Evolutionary conservation across 2,888 invertebrate species (phyloP).

Genomic region (Pollenia labialis): DNA sequence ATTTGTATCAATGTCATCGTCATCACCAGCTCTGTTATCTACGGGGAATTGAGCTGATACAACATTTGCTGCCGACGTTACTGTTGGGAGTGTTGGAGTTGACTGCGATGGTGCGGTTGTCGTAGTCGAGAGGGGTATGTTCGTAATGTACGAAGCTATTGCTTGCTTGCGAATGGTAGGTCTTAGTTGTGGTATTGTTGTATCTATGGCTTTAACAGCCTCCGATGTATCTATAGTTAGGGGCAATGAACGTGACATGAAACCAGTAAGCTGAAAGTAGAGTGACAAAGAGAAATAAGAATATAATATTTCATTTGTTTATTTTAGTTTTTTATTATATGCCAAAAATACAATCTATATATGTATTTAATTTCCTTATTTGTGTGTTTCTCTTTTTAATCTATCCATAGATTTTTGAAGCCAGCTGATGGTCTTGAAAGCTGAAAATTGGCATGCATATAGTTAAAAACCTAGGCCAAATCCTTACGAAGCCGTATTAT

Average conservation of each 20-base stretch:
- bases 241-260: slow-evolving; percentile 82
- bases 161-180: slow-evolving; percentile 46
- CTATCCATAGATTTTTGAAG: no score
- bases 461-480: no score
- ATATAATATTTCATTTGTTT: not conserved
- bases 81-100: slow-evolving; percentile 28
- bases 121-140: slow-evolving; percentile 53
- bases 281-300: not conserved
- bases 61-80: not conserved
- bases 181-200: slow-evolving; percentile 45
- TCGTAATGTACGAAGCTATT: slow-evolving; percentile 53
- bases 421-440: no score
- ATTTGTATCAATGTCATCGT: slow-evolving; percentile 66
- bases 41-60: slow-evolving; percentile 30
- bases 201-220: slow-evolving; percentile 70
- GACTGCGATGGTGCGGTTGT: slow-evolving; percentile 12
- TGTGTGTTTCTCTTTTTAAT: no score
- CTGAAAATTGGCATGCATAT: no score
- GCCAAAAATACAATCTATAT: no score
- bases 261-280: slow-evolving; percentile 80
- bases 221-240: slow-evolving; percentile 82
- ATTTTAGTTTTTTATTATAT: not conserved
- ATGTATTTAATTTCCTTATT: no score
- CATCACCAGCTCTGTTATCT: slow-evolving; percentile 46
- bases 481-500: no score